phyloP scores from a whole-genome alignment of 2,797 vertebrate species.

The Micropoecilia bifurca region DNA sequence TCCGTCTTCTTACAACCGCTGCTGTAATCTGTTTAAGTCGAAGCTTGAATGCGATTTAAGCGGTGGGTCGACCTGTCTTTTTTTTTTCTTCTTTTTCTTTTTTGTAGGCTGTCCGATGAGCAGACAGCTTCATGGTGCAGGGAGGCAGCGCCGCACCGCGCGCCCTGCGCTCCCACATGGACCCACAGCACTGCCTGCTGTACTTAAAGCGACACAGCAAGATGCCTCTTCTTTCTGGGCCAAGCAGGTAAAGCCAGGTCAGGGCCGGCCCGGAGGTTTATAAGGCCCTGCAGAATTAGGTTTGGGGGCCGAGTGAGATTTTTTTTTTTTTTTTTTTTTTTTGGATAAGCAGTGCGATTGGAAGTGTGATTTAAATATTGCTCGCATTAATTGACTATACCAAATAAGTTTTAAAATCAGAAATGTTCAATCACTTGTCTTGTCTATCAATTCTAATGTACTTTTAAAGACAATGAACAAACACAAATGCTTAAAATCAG shows the following conservation, averaged over 20 bases:
- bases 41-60: constrained; percentile 26
- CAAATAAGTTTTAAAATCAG: neutral
- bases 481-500: neutral
- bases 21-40: constrained; percentile 45
- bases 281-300: neutral
- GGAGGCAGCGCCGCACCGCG: constrained; percentile 65
- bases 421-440: neutral
- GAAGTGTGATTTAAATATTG: neutral
- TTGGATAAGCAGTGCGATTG: too few relatives aligned
- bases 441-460: neutral
- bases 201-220: constrained; percentile 73
- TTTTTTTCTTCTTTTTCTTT: neutral
- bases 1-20: neutral
- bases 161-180: constrained; percentile 61
- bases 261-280: neutral
- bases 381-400: neutral
- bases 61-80: constrained; percentile 39
- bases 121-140: constrained; percentile 60
- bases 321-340: neutral
- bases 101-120: constrained; percentile 46
- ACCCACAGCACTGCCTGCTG: constrained; percentile 81
- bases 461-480: neutral
- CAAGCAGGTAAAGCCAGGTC: constrained; percentile 9
- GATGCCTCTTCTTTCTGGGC: constrained; percentile 28
- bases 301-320: neutral